A percentile compares a stretch with the other conserved stretches of the same genome.
These are phyloP conservation scores for Adrianichthys oophorus DNA, from an alignment of 2,797 vertebrate genomes.

Conservation along the genomic window DNA sequence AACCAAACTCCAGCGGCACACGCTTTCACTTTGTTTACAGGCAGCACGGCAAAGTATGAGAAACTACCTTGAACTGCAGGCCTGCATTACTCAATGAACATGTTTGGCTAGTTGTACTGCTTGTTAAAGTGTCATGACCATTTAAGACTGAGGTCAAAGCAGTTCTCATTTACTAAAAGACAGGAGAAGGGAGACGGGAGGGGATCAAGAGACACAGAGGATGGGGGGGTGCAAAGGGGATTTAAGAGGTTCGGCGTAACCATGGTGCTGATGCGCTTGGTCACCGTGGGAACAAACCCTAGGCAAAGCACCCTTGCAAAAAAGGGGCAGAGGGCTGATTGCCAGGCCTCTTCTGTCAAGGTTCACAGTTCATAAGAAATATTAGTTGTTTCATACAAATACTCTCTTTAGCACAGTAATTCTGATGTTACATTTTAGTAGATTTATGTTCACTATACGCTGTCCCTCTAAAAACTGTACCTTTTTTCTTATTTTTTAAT, in stretches of 20 bases:
- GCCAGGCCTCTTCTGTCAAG: constrained; percentile 6
- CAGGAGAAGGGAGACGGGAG: constrained; percentile 9
- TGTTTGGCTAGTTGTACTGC: constrained; percentile 27
- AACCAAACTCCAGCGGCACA: constrained; percentile 20
- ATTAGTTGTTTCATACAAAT: neutral
- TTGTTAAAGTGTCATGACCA: constrained; percentile 48
- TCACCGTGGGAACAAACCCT: constrained; percentile 70
- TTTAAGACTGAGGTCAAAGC: constrained; percentile 54
- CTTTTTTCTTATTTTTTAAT: too few relatives aligned
- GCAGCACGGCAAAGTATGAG: constrained; percentile 1
- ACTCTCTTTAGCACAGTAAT: too few relatives aligned
- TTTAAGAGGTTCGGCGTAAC: constrained; percentile 64
- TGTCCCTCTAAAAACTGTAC: too few relatives aligned
- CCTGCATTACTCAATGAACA: constrained; percentile 28
- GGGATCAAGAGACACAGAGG: constrained; percentile 29
- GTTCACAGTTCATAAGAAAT: constrained; percentile 10
- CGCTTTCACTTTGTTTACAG: neutral
- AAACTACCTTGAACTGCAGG: constrained; percentile 19
- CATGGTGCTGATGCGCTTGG: constrained; percentile 59
- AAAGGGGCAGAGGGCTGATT: constrained; percentile 8
- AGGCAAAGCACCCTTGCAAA: constrained; percentile 31
- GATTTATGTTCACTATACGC: too few relatives aligned
- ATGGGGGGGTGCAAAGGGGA: constrained; percentile 30
- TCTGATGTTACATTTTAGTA: too few relatives aligned
- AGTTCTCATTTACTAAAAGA: constrained; percentile 38